These are phyloP conservation scores for Melinaea marsaeus DNA, from an alignment of 2,888 invertebrate species.

Conservation along the genomic window DNA sequence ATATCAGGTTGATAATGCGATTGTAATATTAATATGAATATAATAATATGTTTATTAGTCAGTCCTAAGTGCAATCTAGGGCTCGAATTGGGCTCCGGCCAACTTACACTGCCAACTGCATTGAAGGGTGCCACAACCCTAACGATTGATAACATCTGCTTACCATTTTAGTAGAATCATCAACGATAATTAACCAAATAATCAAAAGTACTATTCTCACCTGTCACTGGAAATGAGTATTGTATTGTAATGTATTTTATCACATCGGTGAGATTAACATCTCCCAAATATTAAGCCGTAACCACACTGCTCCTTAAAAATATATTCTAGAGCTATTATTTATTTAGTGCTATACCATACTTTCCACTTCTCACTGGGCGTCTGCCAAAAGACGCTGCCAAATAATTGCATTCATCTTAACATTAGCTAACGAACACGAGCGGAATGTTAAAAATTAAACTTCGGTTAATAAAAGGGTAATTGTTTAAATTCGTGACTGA, in stretches of 20 bases:
- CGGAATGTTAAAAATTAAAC: conserved; percentile 40
- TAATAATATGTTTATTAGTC: neutral
- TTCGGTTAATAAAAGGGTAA: conserved; percentile 17
- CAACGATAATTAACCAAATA: neutral
- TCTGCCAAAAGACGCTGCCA: conserved; percentile 63
- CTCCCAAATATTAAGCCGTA: neutral
- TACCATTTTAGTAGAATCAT: conserved; percentile 37
- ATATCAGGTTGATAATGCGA: no score
- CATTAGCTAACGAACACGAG: conserved; percentile 47
- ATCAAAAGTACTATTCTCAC: neutral
- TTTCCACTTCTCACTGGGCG: conserved; percentile 47
- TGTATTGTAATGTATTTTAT: no score
- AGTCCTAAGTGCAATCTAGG: conserved; percentile 39
- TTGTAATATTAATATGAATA: no score
- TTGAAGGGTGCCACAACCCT: conserved; percentile 49
- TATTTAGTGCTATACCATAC: conserved; percentile 22
- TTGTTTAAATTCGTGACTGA: neutral
- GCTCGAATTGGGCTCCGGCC: conserved; percentile 62
- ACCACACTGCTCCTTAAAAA: neutral
- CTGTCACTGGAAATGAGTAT: neutral
- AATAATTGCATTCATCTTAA: conserved; percentile 57
- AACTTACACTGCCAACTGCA: conserved; percentile 58
- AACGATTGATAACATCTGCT: conserved; percentile 48
- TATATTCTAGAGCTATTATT: conserved; percentile 14
- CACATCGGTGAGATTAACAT: neutral